Conservation (phyloP, 2,888 invertebrate species). For the Eulithis testata region DNA sequence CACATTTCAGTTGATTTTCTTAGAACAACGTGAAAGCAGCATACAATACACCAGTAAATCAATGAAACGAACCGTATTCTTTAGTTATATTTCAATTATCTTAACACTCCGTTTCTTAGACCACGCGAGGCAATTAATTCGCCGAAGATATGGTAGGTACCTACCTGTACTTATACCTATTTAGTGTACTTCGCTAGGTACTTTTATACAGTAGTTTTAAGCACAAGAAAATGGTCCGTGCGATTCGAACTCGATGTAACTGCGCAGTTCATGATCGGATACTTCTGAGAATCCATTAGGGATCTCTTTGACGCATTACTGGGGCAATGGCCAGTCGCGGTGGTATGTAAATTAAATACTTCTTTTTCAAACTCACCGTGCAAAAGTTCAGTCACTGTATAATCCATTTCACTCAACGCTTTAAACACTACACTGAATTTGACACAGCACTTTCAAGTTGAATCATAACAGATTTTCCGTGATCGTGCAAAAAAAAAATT, state of each 20-base stretch:
- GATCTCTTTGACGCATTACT: slow-evolving; percentile 69
- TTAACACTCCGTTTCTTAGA: slow-evolving; percentile 10
- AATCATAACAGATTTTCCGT: slow-evolving; percentile 42
- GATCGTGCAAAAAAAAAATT: slow-evolving; percentile 8
- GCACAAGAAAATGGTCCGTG: slow-evolving; percentile 61
- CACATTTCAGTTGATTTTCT: background rate
- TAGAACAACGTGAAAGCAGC: background rate
- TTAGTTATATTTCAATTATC: slow-evolving; percentile 4
- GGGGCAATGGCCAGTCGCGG: slow-evolving; percentile 51
- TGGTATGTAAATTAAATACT: slow-evolving; percentile 40
- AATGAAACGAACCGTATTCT: background rate
- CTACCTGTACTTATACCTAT: slow-evolving; percentile 44
- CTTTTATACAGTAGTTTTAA: slow-evolving; percentile 52
- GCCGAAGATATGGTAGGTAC: slow-evolving; percentile 41
- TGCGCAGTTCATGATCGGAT: slow-evolving; percentile 69
- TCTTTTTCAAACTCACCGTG: slow-evolving; percentile 60
- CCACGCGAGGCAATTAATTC: slow-evolving; percentile 41
- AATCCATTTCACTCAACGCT: slow-evolving; percentile 57
- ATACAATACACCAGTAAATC: background rate
- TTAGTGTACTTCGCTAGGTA: slow-evolving; percentile 24
- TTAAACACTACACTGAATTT: slow-evolving; percentile 46
- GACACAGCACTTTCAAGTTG: slow-evolving; percentile 42
- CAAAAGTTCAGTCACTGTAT: slow-evolving; percentile 50
- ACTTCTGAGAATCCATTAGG: slow-evolving; percentile 71
- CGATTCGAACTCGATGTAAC: slow-evolving; percentile 58